Evolutionary conservation across 2,888 invertebrate genomes (phyloP).

Genomic region (Tethea ocularis): DNA sequence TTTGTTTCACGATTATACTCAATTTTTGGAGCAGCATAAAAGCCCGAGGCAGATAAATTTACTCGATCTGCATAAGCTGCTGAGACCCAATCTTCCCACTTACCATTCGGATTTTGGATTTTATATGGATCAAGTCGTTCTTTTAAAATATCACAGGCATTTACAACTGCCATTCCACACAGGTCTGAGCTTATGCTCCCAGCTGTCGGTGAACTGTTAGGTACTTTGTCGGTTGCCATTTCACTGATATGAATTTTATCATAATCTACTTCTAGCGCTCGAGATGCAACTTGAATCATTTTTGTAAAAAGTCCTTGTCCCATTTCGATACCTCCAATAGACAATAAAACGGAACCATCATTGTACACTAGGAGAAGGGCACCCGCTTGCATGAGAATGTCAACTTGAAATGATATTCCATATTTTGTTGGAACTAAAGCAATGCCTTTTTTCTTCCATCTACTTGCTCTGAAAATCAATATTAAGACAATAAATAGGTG

Average conservation of each 20-base stretch:
- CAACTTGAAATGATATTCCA: constrained; percentile 88
- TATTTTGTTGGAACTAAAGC: constrained; percentile 89
- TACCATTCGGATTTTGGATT: constrained; percentile 85
- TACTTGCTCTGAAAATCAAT: constrained; percentile 80
- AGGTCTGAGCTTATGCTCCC: constrained; percentile 91
- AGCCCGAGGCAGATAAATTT: constrained; percentile 89
- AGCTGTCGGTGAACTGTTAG: constrained; percentile 91
- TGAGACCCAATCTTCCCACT: constrained; percentile 91
- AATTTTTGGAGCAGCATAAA: constrained; percentile 87
- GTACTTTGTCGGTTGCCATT: constrained; percentile 91
- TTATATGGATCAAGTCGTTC: constrained; percentile 87
- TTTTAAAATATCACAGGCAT: constrained; percentile 88
- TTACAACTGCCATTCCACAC: constrained; percentile 91
- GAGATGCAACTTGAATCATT: constrained; percentile 92
- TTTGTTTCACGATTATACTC: constrained; percentile 85
- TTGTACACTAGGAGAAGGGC: constrained; percentile 90
- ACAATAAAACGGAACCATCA: constrained; percentile 91
- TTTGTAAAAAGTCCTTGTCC: constrained; percentile 96
- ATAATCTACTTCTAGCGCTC: constrained; percentile 84
- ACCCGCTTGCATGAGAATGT: constrained; percentile 89
- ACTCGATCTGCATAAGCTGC: constrained; percentile 88
- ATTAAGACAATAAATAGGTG: neutral
- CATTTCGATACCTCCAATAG: constrained; percentile 95
- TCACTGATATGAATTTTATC: constrained; percentile 88
- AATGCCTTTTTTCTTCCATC: constrained; percentile 91